Base-by-base conservation (phyloP, 2,888 invertebrate genomes). In the Sialis fuliginosa region DNA sequence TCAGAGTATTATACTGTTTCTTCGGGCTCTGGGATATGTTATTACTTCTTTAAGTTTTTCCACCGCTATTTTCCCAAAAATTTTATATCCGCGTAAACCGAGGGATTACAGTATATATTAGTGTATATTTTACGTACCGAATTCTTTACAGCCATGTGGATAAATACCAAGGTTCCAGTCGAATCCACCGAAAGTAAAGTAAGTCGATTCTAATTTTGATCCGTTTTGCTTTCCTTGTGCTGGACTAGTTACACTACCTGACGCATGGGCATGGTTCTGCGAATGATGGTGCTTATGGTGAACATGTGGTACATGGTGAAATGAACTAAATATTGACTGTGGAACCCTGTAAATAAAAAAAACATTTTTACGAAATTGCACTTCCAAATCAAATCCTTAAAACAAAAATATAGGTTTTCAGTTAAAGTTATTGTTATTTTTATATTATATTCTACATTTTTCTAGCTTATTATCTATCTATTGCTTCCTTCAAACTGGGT, bases 141-240 rank as follows among this genome's bases (percentile, higher is more conserved):
- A 12, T 10, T 46, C 32, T 30, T 39, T 39, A 4, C 30, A 33
- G 33, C 73, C 75, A 48, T 71, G 69, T 3, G 74, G 76, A 54
- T 68, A 71, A 39, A 78, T 72, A 2, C 77, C 70, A 41, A 86
- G 69, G 56, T 81, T 83, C 87, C 87, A 87, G 59, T 87, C 86
- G 61, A 82, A 85, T 32, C 82, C 79, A 6, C 85, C 85, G 60
- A 84, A 87, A 1, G 79, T 76, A 62, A 87, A 85, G 57, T 75
- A 78, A n/a, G 72, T 67, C 3, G 77, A 76, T 57, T 80, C 80
- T 46, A 77, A 59, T 53, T 72, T 72, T 13, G 34, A 31, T 37
- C 40, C 39, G 39, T 39, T 39, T 48, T 50, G 52, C 37, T 46
- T 52, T 54, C 37, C 53, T 53, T 39, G 50, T 51, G 22, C 40